Base-by-base conservation (phyloP, 1,140 invertebrate species). In the Magallana gigas region DNA sequence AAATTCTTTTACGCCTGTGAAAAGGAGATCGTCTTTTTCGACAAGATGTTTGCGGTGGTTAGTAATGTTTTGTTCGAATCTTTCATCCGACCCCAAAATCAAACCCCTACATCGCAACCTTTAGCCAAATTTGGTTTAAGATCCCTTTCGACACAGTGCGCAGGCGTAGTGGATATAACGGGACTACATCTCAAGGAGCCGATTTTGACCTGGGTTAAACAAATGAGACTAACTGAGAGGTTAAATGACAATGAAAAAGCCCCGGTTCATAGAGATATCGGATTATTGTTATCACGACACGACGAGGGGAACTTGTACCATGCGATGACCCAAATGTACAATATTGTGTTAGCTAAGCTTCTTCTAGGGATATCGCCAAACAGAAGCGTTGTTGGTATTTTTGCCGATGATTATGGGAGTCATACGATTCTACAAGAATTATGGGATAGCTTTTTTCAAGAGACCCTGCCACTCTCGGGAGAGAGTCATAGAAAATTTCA, bases 281-380 rank as follows among this genome's bases (percentile, higher is more conserved):
- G 91, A 0, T 84, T 93, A 36, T 91, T 91, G n/a, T 85, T 93
- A 0, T 60, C 86, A 59, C 84, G 94, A 56, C 93, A 93, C 87
- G 94, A 94, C 81, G 94, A 94, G 85, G 93, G 90, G 6, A 94
- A 94, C 88, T 76, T 94, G 16, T 94, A 94, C 85, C 94, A 94
- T 87, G 93, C 93, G 1, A 93, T 94, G 91, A 94, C 94, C 7
- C 93, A 94, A 87, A 93, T 91, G 85, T 94, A 93, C 86, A 94
- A 94, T 88, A 91, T 92, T 9, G 94, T 94, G 82, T 85, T 94
- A 9, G 87, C 94, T 48, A 86, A 93, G n/a, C 92, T 94, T 62
- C 84, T 91, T 59, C 80, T 88, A 29, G 58, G 88, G 29, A 88
- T 90, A 11, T 57, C 89, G 8, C 84, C 91, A 58, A 86, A 91